Evolutionary conservation across 2,797 vertebrate species (phyloP), one percentile per base, ranked within the genome.

Genomic region (Fringilla coelebs): DNA sequence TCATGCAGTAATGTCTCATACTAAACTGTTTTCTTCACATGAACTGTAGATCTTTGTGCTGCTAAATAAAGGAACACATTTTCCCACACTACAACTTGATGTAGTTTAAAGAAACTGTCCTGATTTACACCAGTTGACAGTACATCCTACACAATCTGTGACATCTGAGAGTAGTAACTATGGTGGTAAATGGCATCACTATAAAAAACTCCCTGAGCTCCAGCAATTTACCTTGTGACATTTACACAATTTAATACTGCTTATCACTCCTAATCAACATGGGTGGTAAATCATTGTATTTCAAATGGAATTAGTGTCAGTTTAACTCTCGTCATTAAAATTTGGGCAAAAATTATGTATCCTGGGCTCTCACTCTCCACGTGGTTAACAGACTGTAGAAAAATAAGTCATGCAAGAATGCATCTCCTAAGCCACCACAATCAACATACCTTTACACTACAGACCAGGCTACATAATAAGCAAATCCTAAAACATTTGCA

Each of bases 21-120:
- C 72, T 46, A 62, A 85, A 73, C 22, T 79, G 73, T 89, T 65
- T 70, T 51, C 81, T 94, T 80, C 51, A 77, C 28, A 78, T 85
- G 71, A 89, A 88, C 86, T 93, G 32, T 54, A 65, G 34, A 29
- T 38, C 61, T 92, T 81, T 90, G 65, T 75, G 81, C 49, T 88
- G 66, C 66, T 95, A 94, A 88, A 92, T 80, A 95, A 85, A 92
- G 92, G 61, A 88, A 52, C 12, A 24, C n/a, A 62, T 91, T 92
- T 94, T 68, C 61, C 92, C 67, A 95, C 55, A 72, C 52, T 89
- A 76, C 46, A 74, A 83, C 46, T 63, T 67, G 25, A 83, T 65
- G 65, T 24, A 87, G 45, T 85, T 89, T 87, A 63, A 89, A 90
- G 82, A 82, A 92, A 34, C 46, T 75, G 54, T 72, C 72, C 75